Conservation (phyloP, 2,888 invertebrate species). For the Plagodis dolabraria region DNA sequence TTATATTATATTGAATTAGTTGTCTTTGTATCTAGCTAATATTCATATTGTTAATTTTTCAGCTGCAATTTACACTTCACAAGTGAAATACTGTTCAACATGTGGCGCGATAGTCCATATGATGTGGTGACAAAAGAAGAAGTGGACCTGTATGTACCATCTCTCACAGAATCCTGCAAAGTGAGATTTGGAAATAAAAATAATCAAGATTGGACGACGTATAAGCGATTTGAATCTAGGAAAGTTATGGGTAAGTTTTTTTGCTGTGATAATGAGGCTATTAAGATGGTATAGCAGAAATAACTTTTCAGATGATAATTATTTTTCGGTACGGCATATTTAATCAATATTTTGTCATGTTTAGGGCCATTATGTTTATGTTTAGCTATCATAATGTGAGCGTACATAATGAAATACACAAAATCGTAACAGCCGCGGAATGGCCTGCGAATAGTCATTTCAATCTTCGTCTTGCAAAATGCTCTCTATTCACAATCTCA, state of each 20-base stretch:
- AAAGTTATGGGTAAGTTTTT: slow-evolving; percentile 36
- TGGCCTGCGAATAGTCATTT: no score
- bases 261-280: background rate
- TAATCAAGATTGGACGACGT: slow-evolving; percentile 36
- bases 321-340: no score
- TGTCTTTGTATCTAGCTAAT: no score
- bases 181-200: slow-evolving; percentile 48
- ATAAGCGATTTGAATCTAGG: slow-evolving; percentile 40
- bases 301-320: no score
- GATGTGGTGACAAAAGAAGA: slow-evolving; percentile 64
- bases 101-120: slow-evolving; percentile 61
- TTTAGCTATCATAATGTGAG: no score
- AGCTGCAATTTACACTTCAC: slow-evolving; percentile 57
- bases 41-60: slow-evolving; percentile 38
- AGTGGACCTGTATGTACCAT: slow-evolving; percentile 78
- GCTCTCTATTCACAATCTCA: no score
- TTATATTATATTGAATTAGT: no score
- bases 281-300: background rate
- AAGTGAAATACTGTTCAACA: slow-evolving; percentile 63
- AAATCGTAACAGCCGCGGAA: no score
- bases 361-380: no score
- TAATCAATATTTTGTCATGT: no score
- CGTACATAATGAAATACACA: no score
- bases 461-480: no score
- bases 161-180: slow-evolving; percentile 81